Conservation (phyloP, 2,113 vertebrate species). For the Indri indri region DNA sequence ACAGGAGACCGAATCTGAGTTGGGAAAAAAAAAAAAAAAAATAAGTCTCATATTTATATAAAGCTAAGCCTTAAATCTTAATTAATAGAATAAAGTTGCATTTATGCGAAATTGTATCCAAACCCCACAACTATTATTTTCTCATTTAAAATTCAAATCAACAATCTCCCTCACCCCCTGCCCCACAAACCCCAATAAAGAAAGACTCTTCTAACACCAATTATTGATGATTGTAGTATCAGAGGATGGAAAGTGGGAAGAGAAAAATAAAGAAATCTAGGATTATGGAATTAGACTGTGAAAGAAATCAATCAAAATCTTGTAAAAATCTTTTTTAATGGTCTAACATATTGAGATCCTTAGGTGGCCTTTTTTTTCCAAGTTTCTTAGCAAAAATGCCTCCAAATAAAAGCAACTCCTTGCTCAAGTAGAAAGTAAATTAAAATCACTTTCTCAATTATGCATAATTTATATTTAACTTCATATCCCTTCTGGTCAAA, state of each 20-base stretch:
- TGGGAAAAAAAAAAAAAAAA: not conserved
- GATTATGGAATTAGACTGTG: not conserved
- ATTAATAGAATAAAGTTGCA: not conserved
- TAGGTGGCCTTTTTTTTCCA: not conserved
- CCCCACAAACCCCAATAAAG: not conserved
- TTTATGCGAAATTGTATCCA: not conserved
- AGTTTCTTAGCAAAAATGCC: not conserved
- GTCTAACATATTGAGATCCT: not conserved
- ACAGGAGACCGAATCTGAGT: not conserved
- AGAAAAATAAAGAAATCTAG: not conserved
- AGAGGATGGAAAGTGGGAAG: not conserved
- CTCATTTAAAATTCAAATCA: conserved; percentile 1
- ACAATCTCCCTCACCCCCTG: not conserved
- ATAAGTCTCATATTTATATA: not conserved
- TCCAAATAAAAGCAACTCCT: conserved; percentile 2
- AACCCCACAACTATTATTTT: not conserved
- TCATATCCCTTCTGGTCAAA: conserved; percentile 8
- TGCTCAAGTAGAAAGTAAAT: conserved; percentile 23
- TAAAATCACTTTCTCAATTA: not conserved
- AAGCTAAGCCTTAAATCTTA: not conserved
- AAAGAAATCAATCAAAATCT: not conserved
- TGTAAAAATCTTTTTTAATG: not conserved
- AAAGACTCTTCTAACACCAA: not conserved
- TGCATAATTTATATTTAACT: not conserved
- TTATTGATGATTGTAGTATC: not conserved